Conservation (phyloP, 2,113 vertebrate genomes). For the Bubalus kerabau region DNA sequence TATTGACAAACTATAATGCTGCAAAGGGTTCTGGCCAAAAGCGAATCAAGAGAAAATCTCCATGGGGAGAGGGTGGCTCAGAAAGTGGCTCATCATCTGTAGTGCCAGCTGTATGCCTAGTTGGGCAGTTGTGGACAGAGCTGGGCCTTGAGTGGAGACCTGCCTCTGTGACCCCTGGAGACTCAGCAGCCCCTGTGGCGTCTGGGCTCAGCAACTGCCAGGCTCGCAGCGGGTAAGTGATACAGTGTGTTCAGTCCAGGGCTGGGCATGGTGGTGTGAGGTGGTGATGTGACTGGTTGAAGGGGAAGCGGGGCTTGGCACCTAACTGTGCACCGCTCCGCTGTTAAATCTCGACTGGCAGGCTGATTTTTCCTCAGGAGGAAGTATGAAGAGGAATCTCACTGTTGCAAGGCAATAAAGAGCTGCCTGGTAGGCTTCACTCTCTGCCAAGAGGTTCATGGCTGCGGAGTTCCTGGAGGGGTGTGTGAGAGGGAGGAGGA, state of each 20-base stretch:
- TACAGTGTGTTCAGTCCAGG: constrained; percentile 66
- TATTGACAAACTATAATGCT: constrained; percentile 67
- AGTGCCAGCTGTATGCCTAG: constrained; percentile 3
- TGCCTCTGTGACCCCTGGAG: constrained; percentile 61
- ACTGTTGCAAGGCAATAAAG: constrained; percentile 37
- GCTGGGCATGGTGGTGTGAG: not conserved
- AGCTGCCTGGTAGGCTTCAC: constrained; percentile 31
- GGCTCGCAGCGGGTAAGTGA: constrained; percentile 62
- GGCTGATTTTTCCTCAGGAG: constrained; percentile 32
- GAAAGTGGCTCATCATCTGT: constrained; percentile 28
- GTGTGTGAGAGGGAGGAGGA: not conserved
- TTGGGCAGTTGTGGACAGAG: constrained; percentile 2
- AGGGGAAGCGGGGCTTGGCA: not conserved
- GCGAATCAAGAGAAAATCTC: constrained; percentile 61
- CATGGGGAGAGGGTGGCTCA: constrained; percentile 39
- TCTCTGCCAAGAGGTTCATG: constrained; percentile 11
- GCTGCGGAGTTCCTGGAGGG: not conserved
- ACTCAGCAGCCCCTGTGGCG: constrained; percentile 41
- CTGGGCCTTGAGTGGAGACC: constrained; percentile 20
- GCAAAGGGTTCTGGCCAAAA: constrained; percentile 65
- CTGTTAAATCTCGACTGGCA: constrained; percentile 49
- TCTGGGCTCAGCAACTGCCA: constrained; percentile 49
- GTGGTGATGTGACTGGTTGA: not conserved
- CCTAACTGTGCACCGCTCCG: not conserved
- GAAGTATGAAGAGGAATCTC: constrained; percentile 39